A percentile compares a stretch with the other conserved stretches of the same genome.
phyloP scores from a whole-genome alignment of 2,113 vertebrate genomes.

The Rattus rattus region DNA sequence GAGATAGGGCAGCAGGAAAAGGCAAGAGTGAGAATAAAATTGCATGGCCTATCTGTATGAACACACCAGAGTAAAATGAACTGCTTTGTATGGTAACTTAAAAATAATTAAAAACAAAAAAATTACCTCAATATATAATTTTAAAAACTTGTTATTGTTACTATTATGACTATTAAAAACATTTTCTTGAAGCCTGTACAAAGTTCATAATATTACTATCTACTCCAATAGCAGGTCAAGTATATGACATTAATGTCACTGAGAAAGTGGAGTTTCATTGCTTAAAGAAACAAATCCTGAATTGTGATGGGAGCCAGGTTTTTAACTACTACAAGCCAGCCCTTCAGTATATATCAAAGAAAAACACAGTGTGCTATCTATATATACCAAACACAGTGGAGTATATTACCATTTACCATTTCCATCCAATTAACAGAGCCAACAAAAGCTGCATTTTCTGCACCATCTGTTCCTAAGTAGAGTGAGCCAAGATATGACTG shows the following conservation, averaged over 20 bases:
- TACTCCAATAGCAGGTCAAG: neutral
- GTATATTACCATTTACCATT: constrained; percentile 63
- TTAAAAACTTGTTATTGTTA: neutral
- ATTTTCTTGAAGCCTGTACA: constrained; percentile 34
- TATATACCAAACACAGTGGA: constrained; percentile 64
- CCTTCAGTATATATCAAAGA: neutral
- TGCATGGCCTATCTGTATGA: neutral
- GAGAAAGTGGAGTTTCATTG: constrained; percentile 28
- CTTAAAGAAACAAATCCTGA: constrained; percentile 42
- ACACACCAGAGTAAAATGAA: neutral
- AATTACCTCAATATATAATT: constrained; percentile 13
- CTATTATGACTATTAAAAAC: constrained; percentile 26
- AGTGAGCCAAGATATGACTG: constrained; percentile 61
- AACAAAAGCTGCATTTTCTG: constrained; percentile 66
- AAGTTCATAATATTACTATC: neutral
- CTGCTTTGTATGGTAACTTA: neutral
- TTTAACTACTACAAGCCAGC: neutral
- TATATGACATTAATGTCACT: neutral
- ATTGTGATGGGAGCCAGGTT: constrained; percentile 3
- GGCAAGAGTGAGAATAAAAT: neutral
- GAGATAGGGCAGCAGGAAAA: neutral
- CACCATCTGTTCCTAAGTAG: constrained; percentile 69
- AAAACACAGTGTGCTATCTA: constrained; percentile 24
- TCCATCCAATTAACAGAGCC: constrained; percentile 63
- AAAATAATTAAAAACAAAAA: neutral